Conservation (phyloP, 2,888 invertebrate genomes). For the Druceiella hillmani region DNA sequence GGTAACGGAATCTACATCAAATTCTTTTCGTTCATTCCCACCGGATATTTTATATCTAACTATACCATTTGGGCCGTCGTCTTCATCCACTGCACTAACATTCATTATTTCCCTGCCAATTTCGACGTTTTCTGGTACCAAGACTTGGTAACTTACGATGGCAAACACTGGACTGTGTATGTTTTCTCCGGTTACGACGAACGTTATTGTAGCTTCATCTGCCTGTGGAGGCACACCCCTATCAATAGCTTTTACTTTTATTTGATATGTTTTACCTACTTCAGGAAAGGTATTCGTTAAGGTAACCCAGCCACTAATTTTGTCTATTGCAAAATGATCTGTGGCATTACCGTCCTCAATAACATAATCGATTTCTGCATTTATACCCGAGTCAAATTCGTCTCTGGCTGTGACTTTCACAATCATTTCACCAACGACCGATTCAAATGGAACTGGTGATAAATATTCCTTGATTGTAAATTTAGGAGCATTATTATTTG, state of each 20-base stretch:
- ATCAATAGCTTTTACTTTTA: constrained; percentile 75
- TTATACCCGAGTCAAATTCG: constrained; percentile 77
- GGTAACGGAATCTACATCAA: constrained; percentile 67
- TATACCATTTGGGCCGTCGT: constrained; percentile 86
- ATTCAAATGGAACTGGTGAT: constrained; percentile 77
- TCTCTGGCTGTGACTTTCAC: constrained; percentile 71
- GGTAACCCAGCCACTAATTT: constrained; percentile 75
- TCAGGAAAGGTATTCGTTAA: constrained; percentile 56
- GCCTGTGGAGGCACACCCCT: constrained; percentile 82
- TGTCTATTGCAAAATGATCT: constrained; percentile 67
- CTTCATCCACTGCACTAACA: constrained; percentile 79
- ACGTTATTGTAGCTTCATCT: constrained; percentile 65
- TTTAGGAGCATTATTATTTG: constrained; percentile 85
- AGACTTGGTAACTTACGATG: constrained; percentile 79
- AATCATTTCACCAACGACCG: constrained; percentile 64
- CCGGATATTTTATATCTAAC: constrained; percentile 78
- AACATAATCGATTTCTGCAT: constrained; percentile 81
- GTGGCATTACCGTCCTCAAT: constrained; percentile 73
- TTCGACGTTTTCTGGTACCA: constrained; percentile 88
- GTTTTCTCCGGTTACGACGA: constrained; percentile 85
- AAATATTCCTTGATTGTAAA: constrained; percentile 72
- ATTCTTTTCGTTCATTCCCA: constrained; percentile 76
- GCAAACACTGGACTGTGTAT: constrained; percentile 74
- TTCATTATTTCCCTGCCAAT: constrained; percentile 80
- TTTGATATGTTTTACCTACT: constrained; percentile 58